Base-by-base conservation (phyloP, 2,113 vertebrate species). In the Nothobranchius kuhntae region DNA sequence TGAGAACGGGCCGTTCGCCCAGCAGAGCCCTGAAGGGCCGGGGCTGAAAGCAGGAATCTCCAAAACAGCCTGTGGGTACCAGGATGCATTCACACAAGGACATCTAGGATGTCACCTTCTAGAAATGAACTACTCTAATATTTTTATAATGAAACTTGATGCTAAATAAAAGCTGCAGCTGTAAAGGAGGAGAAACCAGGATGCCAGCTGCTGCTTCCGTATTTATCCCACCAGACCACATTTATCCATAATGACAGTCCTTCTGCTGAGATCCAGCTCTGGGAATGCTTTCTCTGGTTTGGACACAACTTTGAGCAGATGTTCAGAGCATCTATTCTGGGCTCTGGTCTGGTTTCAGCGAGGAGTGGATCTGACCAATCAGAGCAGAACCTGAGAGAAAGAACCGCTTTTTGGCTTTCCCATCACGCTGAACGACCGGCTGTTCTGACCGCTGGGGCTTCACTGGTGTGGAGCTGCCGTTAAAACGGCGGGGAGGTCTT, bases 231-330 rank as follows among this genome's bases (percentile, higher is more conserved):
- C 88, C 91, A 73, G 55, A 77, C 88, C 91, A 73, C 85, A 82
- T 21, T 21, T 21, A 21, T 90, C 66, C 83, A 84, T 92, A 92
- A 92, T 93, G 89, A 91, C 84, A 89, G 91, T 82, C 68, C 73
- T 47, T 47, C 71, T 59, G 3, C 52, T 13, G 45, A 79, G 77
- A 89, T 86, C 73, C 80, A 84, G 78, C 75, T 66, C 66, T 59
- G 59, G 61, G 71, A 68, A 40, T 47, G 77, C 74, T 78, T 24
- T 14, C 53, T 55, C 45, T 85, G 89, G 88, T 91, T 76, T 88
- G 84, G 86, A 85, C 47, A 9, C 61, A 10, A 40, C 75, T 30
- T 24, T 35, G 54, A 66, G 68, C 89, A 89, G 88, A 92, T 91
- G 91, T 88, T 91, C 46, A 36, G 63, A 35, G 24, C 68, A 48